Conservation (phyloP, 2,797 vertebrate species). For the Pantherophis vulpinus region DNA sequence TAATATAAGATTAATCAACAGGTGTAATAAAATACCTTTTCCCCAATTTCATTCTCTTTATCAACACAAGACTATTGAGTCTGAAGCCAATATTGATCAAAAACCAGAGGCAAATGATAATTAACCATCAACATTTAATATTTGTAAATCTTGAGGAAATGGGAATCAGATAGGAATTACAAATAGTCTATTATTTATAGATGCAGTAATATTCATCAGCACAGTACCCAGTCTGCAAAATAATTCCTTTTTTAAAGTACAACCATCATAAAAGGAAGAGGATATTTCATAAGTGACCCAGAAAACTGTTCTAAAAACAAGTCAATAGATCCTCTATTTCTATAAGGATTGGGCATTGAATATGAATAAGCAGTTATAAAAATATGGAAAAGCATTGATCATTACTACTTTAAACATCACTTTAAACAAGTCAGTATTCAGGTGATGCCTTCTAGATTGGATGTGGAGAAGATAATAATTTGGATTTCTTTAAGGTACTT, state of each 20-base stretch:
- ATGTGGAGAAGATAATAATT: background rate
- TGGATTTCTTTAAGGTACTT: background rate
- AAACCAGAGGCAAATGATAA: too few relatives aligned
- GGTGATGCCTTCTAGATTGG: background rate
- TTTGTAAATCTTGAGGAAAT: background rate
- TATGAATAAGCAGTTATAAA: too few relatives aligned
- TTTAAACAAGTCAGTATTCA: background rate
- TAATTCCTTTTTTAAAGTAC: background rate
- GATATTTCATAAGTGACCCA: background rate
- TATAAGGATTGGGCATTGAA: too few relatives aligned
- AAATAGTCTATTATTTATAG: background rate
- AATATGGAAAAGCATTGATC: too few relatives aligned
- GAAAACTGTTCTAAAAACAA: too few relatives aligned
- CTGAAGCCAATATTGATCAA: background rate
- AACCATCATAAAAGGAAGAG: background rate
- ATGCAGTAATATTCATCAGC: background rate
- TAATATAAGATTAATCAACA: too few relatives aligned
- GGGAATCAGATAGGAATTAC: background rate
- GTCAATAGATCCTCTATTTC: too few relatives aligned
- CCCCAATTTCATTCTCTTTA: background rate
- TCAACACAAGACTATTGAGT: background rate
- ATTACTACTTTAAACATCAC: too few relatives aligned
- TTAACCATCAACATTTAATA: background rate
- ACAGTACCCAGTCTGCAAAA: background rate
- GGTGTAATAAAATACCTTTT: too few relatives aligned